A percentile compares a stretch with the other conserved stretches of the same genome.
Evolutionary conservation across 2,888 invertebrate species (phyloP).

Genomic region (Drosophila niveifrons): DNA sequence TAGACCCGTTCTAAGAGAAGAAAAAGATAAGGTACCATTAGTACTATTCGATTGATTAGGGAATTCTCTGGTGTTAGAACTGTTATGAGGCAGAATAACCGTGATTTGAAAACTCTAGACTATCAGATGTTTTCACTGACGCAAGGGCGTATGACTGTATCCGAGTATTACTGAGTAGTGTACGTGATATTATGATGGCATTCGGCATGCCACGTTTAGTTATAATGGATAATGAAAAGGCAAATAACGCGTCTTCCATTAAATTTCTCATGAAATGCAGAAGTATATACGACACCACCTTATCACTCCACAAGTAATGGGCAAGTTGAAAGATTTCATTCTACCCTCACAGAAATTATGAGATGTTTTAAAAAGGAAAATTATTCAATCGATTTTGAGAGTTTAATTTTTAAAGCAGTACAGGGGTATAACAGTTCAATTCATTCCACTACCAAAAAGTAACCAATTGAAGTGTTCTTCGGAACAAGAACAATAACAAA

Average conservation of each 20-base stretch:
- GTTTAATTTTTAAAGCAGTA: not conserved
- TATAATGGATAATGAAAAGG: not conserved
- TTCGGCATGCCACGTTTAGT: not conserved
- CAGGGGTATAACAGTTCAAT: not conserved
- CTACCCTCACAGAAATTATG: not conserved
- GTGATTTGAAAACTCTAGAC: not conserved
- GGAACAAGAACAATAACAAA: not conserved
- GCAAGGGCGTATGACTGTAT: not conserved
- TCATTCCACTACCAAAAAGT: not conserved
- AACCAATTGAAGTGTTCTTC: not conserved
- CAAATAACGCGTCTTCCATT: not conserved
- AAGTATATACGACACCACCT: not conserved
- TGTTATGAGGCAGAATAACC: not conserved
- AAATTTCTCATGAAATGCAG: not conserved
- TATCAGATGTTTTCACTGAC: conserved; percentile 1
- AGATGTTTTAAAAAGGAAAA: not conserved
- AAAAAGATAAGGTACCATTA: not conserved
- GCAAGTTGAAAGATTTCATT: not conserved
- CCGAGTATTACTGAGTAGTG: not conserved
- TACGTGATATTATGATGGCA: not conserved
- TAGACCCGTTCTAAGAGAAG: not conserved
- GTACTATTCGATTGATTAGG: not conserved
- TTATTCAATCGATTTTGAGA: not conserved
- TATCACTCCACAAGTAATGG: not conserved
- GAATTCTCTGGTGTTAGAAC: not conserved